These are phyloP conservation scores for Tragelaphus imberbis DNA, from an alignment of 2,113 vertebrate genomes.

Conservation along the genomic window DNA sequence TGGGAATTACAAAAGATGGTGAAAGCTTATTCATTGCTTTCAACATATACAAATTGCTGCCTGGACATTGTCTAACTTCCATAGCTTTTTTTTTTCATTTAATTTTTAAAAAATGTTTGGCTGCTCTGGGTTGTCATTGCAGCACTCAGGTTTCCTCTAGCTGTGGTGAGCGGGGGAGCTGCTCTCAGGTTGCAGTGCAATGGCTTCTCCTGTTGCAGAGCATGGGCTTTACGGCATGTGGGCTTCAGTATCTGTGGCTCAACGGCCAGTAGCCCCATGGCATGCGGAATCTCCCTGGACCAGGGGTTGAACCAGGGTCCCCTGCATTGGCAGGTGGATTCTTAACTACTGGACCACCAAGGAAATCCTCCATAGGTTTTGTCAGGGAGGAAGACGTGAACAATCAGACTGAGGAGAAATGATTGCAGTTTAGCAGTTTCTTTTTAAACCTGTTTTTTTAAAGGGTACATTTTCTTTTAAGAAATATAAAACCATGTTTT, in stretches of 20 bases:
- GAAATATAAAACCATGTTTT: background rate
- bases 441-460: background rate
- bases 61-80: background rate
- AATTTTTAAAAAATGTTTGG: background rate
- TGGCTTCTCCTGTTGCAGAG: background rate
- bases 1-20: background rate
- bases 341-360: background rate
- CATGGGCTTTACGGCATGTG: rapidly evolving
- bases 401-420: slow-evolving; percentile 28
- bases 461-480: background rate
- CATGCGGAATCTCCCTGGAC: background rate
- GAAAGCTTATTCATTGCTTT: background rate
- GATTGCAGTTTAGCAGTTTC: background rate
- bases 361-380: background rate
- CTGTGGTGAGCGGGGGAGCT: background rate
- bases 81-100: background rate
- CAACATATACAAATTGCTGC: background rate
- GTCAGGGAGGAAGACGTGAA: background rate
- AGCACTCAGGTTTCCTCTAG: background rate
- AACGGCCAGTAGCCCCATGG: background rate
- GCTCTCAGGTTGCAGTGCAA: background rate
- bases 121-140: background rate
- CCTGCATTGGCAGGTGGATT: background rate
- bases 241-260: background rate
- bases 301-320: background rate